phyloP scores from a whole-genome alignment of 2,888 invertebrate species.

The Parnassius apollo region DNA sequence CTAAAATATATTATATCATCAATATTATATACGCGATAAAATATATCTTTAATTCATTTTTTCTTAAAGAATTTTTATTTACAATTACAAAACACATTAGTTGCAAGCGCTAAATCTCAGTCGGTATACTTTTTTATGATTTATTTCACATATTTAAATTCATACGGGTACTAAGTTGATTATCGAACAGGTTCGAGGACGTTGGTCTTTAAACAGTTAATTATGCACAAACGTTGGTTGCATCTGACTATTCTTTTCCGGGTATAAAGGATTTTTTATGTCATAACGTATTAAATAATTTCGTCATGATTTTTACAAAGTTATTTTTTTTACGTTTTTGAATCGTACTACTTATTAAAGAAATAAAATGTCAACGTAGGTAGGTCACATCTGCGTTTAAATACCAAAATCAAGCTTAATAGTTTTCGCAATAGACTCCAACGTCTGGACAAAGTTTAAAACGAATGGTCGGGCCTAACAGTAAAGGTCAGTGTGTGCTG shows the following conservation, averaged over 20 bases:
- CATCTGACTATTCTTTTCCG: slow-evolving; percentile 32
- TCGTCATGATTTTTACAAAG: too few species aligned
- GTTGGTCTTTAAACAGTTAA: slow-evolving; percentile 48
- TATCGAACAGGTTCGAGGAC: slow-evolving; percentile 44
- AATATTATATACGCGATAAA: too few species aligned
- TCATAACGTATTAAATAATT: not conserved
- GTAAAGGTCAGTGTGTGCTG: slow-evolving; percentile 51
- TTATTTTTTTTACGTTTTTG: too few species aligned
- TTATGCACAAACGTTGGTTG: slow-evolving; percentile 33
- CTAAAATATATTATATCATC: too few species aligned
- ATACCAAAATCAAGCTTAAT: slow-evolving; percentile 2
- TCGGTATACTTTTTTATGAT: slow-evolving; percentile 28
- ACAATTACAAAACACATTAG: too few species aligned
- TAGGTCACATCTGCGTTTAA: not conserved
- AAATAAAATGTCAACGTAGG: too few species aligned
- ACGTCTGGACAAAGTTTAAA: slow-evolving; percentile 23
- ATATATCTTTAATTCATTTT: too few species aligned
- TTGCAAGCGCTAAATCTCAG: slow-evolving; percentile 10
- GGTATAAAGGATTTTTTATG: slow-evolving; percentile 17
- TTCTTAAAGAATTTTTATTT: too few species aligned
- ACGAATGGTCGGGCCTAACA: slow-evolving; percentile 48
- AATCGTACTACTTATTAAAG: too few species aligned
- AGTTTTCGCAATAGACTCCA: slow-evolving; percentile 2
- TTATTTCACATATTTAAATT: slow-evolving; percentile 32
- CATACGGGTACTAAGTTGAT: slow-evolving; percentile 25